phyloP scores from a whole-genome alignment of 2,113 vertebrate genomes.

The Peromyscus californicus region DNA sequence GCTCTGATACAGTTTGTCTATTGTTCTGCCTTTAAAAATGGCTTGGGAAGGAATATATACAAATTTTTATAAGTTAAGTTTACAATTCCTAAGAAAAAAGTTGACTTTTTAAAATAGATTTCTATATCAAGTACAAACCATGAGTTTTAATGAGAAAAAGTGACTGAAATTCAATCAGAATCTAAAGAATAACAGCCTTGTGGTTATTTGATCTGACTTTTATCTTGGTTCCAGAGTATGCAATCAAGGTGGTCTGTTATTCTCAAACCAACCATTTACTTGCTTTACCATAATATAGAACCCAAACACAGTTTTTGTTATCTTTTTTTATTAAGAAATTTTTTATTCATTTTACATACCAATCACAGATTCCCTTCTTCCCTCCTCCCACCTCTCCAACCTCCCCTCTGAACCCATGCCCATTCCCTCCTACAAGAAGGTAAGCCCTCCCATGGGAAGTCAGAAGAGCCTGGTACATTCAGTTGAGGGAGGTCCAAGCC shows the following conservation, averaged over 20 bases:
- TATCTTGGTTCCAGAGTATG: neutral
- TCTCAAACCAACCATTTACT: neutral
- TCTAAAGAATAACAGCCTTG: neutral
- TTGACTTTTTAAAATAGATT: neutral
- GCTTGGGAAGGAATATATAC: neutral
- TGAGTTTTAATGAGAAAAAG: constrained; percentile 21
- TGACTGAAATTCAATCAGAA: neutral
- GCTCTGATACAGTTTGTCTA: neutral
- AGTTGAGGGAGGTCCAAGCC: too few relatives aligned
- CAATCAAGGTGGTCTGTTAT: neutral
- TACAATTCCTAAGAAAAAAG: neutral
- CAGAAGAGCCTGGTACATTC: too few relatives aligned
- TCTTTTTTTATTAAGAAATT: too few relatives aligned
- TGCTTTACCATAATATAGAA: neutral
- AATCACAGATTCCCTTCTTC: too few relatives aligned
- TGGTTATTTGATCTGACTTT: neutral
- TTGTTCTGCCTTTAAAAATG: neutral
- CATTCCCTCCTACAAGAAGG: too few relatives aligned
- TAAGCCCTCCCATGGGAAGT: too few relatives aligned
- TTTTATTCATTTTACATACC: too few relatives aligned
- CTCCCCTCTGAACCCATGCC: too few relatives aligned
- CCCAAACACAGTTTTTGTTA: neutral
- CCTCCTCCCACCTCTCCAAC: too few relatives aligned
- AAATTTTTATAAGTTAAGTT: neutral
- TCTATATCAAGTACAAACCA: neutral